Conservation (phyloP, 2,113 vertebrate species). For the Struthidea cinerea region DNA sequence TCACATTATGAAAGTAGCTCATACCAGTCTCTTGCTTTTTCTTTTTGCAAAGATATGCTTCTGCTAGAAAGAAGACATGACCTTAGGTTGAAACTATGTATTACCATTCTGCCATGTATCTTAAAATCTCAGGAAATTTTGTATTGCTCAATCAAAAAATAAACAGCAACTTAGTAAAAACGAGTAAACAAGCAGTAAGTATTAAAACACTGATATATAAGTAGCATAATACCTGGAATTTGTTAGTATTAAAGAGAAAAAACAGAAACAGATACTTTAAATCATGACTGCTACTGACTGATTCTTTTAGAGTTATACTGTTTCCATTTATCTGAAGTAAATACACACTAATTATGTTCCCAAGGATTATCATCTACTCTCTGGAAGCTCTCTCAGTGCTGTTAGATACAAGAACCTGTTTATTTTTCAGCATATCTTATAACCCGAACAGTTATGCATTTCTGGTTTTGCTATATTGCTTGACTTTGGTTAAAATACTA, state of each 20-base stretch:
- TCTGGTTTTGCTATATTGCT: neutral
- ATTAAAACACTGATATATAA: neutral
- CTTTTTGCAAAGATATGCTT: neutral
- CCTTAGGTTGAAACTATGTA: neutral
- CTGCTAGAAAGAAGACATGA: neutral
- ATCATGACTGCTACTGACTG: neutral
- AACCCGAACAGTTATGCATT: neutral
- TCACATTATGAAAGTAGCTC: neutral
- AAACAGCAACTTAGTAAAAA: neutral
- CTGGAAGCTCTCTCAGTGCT: neutral
- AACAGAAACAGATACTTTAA: neutral
- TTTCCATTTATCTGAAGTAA: neutral
- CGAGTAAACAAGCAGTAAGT: neutral
- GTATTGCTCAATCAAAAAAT: neutral
- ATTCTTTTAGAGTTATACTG: neutral
- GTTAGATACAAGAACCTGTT: neutral
- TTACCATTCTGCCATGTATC: neutral
- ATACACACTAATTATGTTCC: neutral
- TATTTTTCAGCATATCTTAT: neutral
- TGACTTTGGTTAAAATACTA: neutral
- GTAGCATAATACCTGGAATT: neutral
- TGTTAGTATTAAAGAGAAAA: neutral
- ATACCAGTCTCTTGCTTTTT: neutral
- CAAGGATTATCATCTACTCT: neutral
- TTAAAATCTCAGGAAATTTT: neutral